A percentile compares a stretch with the other conserved stretches of the same genome.
Evolutionary conservation across 1,140 invertebrate species (phyloP).

Genomic region (Zaprionus lachaisei): DNA sequence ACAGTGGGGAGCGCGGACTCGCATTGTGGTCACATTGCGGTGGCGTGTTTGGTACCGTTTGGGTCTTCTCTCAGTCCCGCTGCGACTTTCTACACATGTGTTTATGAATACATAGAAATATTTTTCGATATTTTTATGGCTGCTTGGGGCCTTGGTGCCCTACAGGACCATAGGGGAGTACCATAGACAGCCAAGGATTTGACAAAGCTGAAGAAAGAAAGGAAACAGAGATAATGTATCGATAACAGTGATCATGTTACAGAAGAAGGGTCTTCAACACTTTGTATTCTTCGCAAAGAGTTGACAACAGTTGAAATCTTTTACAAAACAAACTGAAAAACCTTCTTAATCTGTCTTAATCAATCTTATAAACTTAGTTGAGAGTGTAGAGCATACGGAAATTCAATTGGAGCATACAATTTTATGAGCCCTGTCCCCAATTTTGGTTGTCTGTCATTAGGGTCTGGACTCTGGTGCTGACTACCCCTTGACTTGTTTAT

Average conservation of each 20-base stretch:
- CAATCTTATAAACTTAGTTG: background rate
- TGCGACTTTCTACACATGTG: conserved; percentile 57
- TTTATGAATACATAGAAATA: conserved; percentile 77
- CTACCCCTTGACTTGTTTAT: conserved; percentile 69
- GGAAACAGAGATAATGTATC: conserved; percentile 13
- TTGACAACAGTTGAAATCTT: background rate
- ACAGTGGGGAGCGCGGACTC: background rate
- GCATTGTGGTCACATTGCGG: conserved; percentile 57
- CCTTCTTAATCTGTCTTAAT: background rate
- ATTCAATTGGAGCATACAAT: conserved; percentile 36
- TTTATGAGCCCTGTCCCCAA: conserved; percentile 40
- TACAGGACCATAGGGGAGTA: conserved; percentile 27
- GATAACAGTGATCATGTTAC: conserved; percentile 57
- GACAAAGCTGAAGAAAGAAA: conserved; percentile 6
- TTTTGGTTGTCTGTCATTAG: conserved; percentile 41
- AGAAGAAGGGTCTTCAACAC: background rate
- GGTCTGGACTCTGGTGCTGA: conserved; percentile 24
- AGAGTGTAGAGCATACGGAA: conserved; percentile 28
- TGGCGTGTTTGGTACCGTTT: conserved; percentile 54
- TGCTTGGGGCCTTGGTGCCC: conserved; percentile 54
- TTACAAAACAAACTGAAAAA: background rate
- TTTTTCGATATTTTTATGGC: conserved; percentile 76
- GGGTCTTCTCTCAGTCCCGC: conserved; percentile 22
- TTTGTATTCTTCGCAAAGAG: background rate
- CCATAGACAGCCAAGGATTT: conserved; percentile 31